phyloP scores from a whole-genome alignment of 2,113 vertebrate genomes.

The Astatotilapia flaviijosephi region DNA sequence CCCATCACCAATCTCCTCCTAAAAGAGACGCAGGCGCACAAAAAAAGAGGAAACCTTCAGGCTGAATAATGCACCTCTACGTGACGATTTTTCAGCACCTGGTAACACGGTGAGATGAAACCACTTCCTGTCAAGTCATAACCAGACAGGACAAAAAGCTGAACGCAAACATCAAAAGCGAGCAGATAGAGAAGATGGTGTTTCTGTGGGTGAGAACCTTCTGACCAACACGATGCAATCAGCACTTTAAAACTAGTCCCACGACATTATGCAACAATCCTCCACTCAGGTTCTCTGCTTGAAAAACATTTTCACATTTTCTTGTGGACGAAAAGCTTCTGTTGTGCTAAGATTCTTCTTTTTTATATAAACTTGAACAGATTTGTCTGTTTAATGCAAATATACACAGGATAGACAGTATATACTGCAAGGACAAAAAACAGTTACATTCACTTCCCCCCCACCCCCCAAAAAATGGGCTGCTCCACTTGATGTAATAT shows the following conservation, averaged over 20 bases:
- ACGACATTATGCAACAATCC: background rate
- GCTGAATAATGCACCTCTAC: background rate
- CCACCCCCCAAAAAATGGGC: background rate
- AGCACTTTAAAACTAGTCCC: background rate
- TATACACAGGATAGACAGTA: background rate
- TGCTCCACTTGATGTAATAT: background rate
- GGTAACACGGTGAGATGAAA: background rate
- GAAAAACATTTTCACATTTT: background rate
- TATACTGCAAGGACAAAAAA: background rate
- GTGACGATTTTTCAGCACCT: background rate
- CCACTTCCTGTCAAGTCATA: slow-evolving; percentile 21
- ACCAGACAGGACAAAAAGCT: background rate
- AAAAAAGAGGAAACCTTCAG: background rate
- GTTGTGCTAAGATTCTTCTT: slow-evolving; percentile 9
- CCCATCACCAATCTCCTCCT: background rate
- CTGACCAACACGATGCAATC: background rate
- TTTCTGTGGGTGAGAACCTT: background rate
- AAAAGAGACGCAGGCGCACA: slow-evolving; percentile 8
- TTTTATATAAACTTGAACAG: background rate
- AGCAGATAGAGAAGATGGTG: background rate
- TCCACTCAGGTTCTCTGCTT: background rate
- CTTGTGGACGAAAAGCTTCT: background rate
- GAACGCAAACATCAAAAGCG: background rate
- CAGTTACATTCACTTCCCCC: background rate
- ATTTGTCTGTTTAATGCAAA: background rate